These are phyloP conservation scores for Pipa parva DNA, from an alignment of 2,113 vertebrate species.

Conservation along the genomic window DNA sequence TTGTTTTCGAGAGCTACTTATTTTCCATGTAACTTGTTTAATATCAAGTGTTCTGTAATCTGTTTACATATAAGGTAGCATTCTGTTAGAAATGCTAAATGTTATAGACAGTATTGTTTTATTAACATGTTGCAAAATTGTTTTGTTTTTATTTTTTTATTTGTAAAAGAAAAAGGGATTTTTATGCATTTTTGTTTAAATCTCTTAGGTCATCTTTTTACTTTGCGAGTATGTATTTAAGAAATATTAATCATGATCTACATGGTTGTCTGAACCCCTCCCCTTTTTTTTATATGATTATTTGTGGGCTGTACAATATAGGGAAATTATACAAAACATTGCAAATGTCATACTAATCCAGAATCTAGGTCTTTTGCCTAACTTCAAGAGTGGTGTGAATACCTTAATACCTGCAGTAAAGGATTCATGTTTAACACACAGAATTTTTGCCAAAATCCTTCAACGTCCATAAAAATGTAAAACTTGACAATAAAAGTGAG, in stretches of 20 bases:
- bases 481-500: constrained; percentile 37
- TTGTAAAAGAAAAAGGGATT: constrained; percentile 61
- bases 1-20: constrained; percentile 48
- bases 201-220: constrained; percentile 36
- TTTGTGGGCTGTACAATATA: constrained; percentile 53
- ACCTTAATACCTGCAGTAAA: neutral
- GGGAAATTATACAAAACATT: too few relatives aligned
- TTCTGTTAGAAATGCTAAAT: constrained; percentile 55
- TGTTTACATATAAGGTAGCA: constrained; percentile 87
- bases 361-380: neutral
- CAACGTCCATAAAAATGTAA: constrained; percentile 27
- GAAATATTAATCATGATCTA: constrained; percentile 53
- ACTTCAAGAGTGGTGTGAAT: neutral
- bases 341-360: too few relatives aligned
- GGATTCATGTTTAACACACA: constrained; percentile 24
- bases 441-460: constrained; percentile 31
- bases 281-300: constrained; percentile 43
- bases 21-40: constrained; percentile 49
- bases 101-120: constrained; percentile 82
- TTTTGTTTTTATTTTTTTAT: constrained; percentile 68
- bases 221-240: constrained; percentile 48
- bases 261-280: constrained; percentile 46
- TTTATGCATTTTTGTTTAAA: constrained; percentile 52
- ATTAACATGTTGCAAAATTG: constrained; percentile 62
- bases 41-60: constrained; percentile 74